Evolutionary conservation across 2,888 invertebrate genomes (phyloP).

Genomic region (Cataglyphis rosenhaueri): DNA sequence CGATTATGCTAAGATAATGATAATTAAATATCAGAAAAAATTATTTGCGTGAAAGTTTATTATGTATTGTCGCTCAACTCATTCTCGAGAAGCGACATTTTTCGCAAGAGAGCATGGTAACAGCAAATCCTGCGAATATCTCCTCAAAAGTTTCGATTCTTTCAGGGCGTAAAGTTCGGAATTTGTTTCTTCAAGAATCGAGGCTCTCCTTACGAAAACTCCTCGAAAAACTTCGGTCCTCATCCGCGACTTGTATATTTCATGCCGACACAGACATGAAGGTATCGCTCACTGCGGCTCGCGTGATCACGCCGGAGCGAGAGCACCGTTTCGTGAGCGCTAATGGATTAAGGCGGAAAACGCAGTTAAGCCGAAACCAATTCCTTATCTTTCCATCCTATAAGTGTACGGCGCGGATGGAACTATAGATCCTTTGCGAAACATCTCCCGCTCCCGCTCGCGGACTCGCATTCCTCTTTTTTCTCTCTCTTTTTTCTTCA

Average conservation of each 20-base stretch:
- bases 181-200: conserved; percentile 30
- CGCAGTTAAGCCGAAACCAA: conserved; percentile 76
- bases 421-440: conserved; percentile 61
- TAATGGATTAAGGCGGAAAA: conserved; percentile 78
- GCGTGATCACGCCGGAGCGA: conserved; percentile 72
- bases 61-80: background rate
- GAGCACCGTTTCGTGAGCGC: conserved; percentile 75
- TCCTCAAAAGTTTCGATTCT: conserved; percentile 33
- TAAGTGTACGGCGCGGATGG: conserved; percentile 70
- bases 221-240: conserved; percentile 47
- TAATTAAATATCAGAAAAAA: background rate
- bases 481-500: conserved; percentile 1
- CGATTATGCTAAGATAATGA: background rate
- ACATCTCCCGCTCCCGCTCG: conserved; percentile 46
- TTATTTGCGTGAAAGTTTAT: background rate
- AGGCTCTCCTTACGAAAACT: conserved; percentile 19
- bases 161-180: conserved; percentile 16
- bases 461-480: conserved; percentile 21
- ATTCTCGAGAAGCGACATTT: background rate
- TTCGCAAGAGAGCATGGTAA: background rate
- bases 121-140: conserved; percentile 15
- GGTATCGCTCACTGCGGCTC: conserved; percentile 57
- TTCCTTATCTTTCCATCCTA: conserved; percentile 75
- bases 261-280: conserved; percentile 44
- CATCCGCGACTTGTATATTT: conserved; percentile 42